phyloP scores from a whole-genome alignment of 2,113 vertebrate genomes.

The Actenoides lindsayi region DNA sequence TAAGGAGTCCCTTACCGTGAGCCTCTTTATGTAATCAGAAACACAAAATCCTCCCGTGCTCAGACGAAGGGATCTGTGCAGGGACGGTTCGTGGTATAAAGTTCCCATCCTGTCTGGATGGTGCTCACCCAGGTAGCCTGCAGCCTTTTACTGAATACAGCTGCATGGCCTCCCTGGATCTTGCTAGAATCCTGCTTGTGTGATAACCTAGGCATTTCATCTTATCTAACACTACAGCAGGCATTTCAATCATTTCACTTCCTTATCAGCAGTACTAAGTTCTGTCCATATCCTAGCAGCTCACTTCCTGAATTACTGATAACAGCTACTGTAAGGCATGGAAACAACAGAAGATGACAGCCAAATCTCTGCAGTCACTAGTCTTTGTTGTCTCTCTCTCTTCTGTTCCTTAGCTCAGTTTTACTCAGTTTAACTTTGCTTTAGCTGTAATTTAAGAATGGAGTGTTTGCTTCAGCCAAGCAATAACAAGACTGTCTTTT shows the following conservation, averaged over 20 bases:
- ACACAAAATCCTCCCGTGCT: constrained; percentile 78
- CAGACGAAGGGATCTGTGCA: constrained; percentile 69
- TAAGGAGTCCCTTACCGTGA: constrained; percentile 77
- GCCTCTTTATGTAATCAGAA: constrained; percentile 80
- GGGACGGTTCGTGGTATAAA: constrained; percentile 65
- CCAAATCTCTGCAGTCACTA: background rate
- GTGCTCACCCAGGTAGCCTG: background rate
- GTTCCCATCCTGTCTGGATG: constrained; percentile 75
- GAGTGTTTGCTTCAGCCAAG: background rate
- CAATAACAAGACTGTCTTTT: background rate
- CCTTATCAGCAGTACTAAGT: constrained; percentile 68
- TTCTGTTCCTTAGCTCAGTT: background rate
- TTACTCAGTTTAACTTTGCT: background rate
- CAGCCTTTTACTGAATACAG: constrained; percentile 46
- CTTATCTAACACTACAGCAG: constrained; percentile 76
- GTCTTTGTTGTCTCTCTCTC: background rate
- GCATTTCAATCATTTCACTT: constrained; percentile 69
- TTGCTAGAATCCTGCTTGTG: constrained; percentile 56
- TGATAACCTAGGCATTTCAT: constrained; percentile 74
- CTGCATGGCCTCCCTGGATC: constrained; percentile 5
- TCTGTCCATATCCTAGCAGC: constrained; percentile 55
- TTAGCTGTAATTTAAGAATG: background rate
- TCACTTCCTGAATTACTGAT: constrained; percentile 78
- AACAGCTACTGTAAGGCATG: background rate
- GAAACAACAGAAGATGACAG: constrained; percentile 30